These are phyloP conservation scores for Cryptoleucopteryx plumbea DNA, from an alignment of 2,113 vertebrate species.

Conservation along the genomic window DNA sequence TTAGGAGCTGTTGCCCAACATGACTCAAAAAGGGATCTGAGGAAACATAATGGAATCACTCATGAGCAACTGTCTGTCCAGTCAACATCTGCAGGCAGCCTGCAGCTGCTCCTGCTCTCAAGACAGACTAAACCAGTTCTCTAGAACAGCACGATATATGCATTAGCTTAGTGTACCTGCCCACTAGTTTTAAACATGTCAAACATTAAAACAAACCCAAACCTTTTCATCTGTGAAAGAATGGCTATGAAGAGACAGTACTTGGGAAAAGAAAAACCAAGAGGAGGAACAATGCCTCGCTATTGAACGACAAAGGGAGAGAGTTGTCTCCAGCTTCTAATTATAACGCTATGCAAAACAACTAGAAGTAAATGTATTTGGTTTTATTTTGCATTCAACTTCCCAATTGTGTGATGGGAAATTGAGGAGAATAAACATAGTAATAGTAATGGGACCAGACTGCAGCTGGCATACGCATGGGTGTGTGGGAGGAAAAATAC, in stretches of 20 bases:
- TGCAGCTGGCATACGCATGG: not conserved
- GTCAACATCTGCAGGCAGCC: not conserved
- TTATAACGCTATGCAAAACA: not conserved
- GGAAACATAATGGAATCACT: constrained; percentile 5
- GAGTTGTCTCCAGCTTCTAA: not conserved
- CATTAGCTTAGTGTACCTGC: not conserved
- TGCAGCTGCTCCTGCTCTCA: not conserved
- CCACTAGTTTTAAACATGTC: not conserved
- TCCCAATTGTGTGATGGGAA: not conserved
- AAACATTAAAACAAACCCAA: not conserved
- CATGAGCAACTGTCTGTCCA: not conserved
- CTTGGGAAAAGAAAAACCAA: not conserved
- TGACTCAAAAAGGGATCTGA: not conserved
- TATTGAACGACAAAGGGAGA: not conserved
- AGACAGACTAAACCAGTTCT: not conserved
- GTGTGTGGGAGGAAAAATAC: not conserved
- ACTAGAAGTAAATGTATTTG: not conserved
- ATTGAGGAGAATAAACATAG: not conserved
- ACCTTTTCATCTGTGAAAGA: not conserved
- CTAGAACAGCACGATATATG: not conserved
- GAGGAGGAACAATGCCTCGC: not conserved
- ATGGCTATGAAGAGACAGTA: not conserved
- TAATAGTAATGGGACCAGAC: not conserved
- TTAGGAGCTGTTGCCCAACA: not conserved
- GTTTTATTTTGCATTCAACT: not conserved